Evolutionary conservation across 2,888 invertebrate genomes (phyloP).

Genomic region (Ceramica pisi): DNA sequence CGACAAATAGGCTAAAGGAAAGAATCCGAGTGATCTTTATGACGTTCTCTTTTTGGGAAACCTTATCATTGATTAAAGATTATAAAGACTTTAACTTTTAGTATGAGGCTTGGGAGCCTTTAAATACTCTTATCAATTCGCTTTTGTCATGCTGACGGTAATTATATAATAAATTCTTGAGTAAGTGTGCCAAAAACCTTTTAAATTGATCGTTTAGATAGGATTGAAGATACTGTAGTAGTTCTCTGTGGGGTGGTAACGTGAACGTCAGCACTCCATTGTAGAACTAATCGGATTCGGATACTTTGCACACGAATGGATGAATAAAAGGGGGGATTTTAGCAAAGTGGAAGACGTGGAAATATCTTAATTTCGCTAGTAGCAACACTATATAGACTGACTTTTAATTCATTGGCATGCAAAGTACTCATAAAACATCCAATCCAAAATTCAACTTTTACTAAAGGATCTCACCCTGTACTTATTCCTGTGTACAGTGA

Average conservation of each 20-base stretch:
- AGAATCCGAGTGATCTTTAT: constrained; percentile 2
- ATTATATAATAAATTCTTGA: constrained; percentile 4
- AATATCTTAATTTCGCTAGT: constrained; percentile 8
- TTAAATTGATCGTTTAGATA: constrained; percentile 29
- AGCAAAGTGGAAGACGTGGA: constrained; percentile 10
- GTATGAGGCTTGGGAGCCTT: neutral
- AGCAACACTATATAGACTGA: neutral
- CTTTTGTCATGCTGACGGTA: constrained; percentile 24
- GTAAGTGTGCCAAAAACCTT: constrained; percentile 16
- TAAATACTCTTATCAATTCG: constrained; percentile 27
- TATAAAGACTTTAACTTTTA: constrained; percentile 3
- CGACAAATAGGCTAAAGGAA: constrained; percentile 1
- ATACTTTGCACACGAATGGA: constrained; percentile 52
- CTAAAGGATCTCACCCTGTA: neutral
- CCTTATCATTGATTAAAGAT: constrained; percentile 26
- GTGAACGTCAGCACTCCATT: constrained; percentile 31
- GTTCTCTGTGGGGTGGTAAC: constrained; percentile 11
- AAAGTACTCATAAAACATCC: neutral
- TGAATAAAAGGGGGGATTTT: constrained; percentile 1
- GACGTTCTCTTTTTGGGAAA: neutral
- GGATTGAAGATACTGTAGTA: constrained; percentile 10
- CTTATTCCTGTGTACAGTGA: too few relatives aligned
- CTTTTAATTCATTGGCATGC: neutral
- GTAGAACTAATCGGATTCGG: constrained; percentile 30
- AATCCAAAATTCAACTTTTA: neutral